A percentile compares a stretch with the other conserved stretches of the same genome.
Conservation (phyloP, 2,888 invertebrate species). For the Teleiodes luculella region DNA sequence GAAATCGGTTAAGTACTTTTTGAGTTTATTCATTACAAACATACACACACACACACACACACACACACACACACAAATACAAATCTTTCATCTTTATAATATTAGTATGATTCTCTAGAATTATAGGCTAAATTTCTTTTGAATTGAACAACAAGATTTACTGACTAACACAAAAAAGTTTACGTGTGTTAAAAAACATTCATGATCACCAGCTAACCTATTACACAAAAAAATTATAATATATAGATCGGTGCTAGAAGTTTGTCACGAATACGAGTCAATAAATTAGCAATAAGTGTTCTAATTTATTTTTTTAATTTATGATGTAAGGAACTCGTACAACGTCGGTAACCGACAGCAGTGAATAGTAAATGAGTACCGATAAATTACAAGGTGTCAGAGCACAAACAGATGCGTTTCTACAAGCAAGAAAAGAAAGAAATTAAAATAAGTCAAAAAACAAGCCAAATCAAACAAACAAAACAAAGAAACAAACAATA, state of each 20-base stretch:
- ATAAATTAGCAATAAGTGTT: constrained; percentile 17
- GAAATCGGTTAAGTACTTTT: no score
- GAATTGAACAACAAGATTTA: no score
- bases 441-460: no score
- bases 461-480: not conserved
- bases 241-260: not conserved
- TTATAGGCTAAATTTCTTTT: no score
- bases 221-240: not conserved
- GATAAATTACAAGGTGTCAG: constrained; percentile 29
- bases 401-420: constrained; percentile 12
- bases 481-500: not conserved
- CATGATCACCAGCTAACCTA: not conserved
- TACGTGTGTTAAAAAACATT: not conserved
- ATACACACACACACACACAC: no score
- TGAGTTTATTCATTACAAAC: no score
- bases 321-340: constrained; percentile 20
- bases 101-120: no score
- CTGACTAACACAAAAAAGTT: no score
- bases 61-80: no score
- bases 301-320: constrained; percentile 19
- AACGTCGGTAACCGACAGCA: constrained; percentile 12
- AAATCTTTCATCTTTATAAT: no score
- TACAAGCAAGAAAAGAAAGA: no score
- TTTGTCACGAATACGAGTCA: constrained; percentile 8
- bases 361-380: constrained; percentile 28